Evolutionary conservation across 2,888 invertebrate species (phyloP).

Genomic region (Amiota mariae): DNA sequence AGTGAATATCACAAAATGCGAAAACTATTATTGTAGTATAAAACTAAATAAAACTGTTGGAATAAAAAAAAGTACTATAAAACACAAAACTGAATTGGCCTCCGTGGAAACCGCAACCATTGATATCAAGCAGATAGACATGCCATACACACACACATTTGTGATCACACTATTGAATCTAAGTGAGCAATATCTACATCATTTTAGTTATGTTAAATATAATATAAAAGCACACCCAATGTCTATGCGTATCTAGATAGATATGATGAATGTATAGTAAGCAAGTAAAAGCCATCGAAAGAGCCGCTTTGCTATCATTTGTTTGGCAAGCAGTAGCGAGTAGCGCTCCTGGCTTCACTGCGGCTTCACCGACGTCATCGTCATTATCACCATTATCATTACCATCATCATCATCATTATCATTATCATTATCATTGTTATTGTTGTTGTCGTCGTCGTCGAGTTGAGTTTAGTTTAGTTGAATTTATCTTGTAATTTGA

Average conservation of each 20-base stretch:
- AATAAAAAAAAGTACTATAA: conserved; percentile 50
- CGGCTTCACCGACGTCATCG: neutral
- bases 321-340: conserved; percentile 55
- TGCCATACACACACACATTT: conserved; percentile 33
- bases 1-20: conserved; percentile 32
- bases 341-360: conserved; percentile 42
- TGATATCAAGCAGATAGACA: conserved; percentile 39
- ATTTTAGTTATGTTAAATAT: too few relatives aligned
- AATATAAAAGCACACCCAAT: neutral
- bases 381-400: neutral
- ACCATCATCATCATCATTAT: neutral
- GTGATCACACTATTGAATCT: neutral
- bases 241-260: neutral
- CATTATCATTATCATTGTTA: conserved; percentile 24
- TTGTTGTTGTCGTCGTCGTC: conserved; percentile 42
- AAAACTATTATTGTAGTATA: conserved; percentile 29
- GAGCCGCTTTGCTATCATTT: conserved; percentile 34
- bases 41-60: conserved; percentile 45
- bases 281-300: conserved; percentile 7
- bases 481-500: conserved; percentile 53
- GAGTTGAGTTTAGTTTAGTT: conserved; percentile 21
- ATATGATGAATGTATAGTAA: neutral
- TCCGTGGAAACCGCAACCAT: conserved; percentile 55
- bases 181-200: too few relatives aligned
- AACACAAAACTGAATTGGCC: conserved; percentile 44